Conservation (phyloP, 2,888 invertebrate species). For the Agrochola litura region DNA sequence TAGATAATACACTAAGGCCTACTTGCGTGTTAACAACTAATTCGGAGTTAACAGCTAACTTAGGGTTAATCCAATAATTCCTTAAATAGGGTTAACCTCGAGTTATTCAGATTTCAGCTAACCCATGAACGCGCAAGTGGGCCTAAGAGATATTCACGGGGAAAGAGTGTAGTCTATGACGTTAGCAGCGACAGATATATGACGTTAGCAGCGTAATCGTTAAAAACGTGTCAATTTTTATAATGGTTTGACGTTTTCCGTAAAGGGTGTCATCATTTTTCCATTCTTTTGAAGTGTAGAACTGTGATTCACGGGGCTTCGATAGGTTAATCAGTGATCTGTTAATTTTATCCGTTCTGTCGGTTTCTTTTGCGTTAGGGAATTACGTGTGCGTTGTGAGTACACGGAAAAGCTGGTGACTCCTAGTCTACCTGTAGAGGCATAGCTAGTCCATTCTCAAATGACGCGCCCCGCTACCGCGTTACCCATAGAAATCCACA, state of each 20-base stretch:
- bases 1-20: too few relatives aligned
- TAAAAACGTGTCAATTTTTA: background rate
- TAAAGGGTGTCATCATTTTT: background rate
- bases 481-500: too few relatives aligned
- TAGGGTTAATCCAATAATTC: too few relatives aligned
- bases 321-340: constrained; percentile 2
- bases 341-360: background rate
- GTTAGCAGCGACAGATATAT: background rate
- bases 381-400: background rate
- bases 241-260: background rate
- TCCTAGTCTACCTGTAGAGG: background rate
- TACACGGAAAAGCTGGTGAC: background rate
- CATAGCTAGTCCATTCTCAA: too few relatives aligned
- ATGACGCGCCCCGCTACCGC: too few relatives aligned
- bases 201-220: background rate
- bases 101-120: too few relatives aligned
- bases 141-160: too few relatives aligned
- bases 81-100: too few relatives aligned
- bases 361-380: background rate
- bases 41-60: too few relatives aligned
- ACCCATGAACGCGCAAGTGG: too few relatives aligned
- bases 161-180: background rate
- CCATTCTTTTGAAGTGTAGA: constrained; percentile 13
- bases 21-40: too few relatives aligned
- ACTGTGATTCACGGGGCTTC: constrained; percentile 1